Conservation (phyloP, 2,113 vertebrate species). For the Syngnathus typhle region DNA sequence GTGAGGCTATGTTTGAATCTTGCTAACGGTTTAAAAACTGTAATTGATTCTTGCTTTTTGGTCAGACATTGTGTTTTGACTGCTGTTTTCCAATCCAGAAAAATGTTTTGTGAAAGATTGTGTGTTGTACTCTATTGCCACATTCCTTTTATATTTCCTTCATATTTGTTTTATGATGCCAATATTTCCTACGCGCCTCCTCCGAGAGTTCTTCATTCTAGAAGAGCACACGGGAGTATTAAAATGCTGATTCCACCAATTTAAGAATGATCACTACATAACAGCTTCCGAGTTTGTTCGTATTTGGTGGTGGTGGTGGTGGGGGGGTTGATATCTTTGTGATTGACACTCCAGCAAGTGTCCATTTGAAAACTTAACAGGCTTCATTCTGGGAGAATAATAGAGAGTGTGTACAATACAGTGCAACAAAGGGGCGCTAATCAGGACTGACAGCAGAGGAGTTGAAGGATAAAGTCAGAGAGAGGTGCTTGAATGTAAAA, state of each 20-base stretch:
- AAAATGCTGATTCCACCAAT: slow-evolving; percentile 33
- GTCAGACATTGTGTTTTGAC: too few species aligned
- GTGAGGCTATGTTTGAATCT: too few species aligned
- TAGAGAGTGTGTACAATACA: not conserved
- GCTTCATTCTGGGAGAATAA: slow-evolving; percentile 4
- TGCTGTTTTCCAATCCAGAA: too few species aligned
- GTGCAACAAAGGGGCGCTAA: not conserved
- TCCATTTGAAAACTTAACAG: not conserved
- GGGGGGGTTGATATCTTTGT: not conserved
- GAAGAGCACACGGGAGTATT: slow-evolving; percentile 23
- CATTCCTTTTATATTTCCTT: not conserved
- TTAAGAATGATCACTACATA: slow-evolving; percentile 10
- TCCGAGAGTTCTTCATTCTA: slow-evolving; percentile 15
- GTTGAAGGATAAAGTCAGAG: not conserved
- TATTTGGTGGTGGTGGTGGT: too few species aligned
- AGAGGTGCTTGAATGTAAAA: not conserved
- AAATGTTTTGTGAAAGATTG: too few species aligned
- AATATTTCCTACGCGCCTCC: slow-evolving; percentile 26
- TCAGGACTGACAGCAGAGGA: slow-evolving; percentile 1
- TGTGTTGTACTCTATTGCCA: too few species aligned
- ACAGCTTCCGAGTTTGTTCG: not conserved
- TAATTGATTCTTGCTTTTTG: too few species aligned
- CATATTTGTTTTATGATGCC: slow-evolving; percentile 25
- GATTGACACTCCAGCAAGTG: slow-evolving; percentile 6
- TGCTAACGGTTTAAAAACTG: too few species aligned